phyloP scores from a whole-genome alignment of 2,888 invertebrate genomes.

The Xanthorhoe spadicearia region DNA sequence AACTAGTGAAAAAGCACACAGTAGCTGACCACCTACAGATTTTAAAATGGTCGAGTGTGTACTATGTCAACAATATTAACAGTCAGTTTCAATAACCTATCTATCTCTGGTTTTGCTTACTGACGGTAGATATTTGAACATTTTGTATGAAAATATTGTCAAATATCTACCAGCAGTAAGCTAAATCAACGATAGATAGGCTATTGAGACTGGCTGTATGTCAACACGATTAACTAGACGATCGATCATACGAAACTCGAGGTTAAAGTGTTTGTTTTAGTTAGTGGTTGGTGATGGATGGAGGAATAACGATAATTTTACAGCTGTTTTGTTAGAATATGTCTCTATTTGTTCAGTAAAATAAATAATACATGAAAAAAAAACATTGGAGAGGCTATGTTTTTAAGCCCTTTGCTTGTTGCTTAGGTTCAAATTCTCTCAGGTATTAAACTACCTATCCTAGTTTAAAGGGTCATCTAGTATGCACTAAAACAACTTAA shows the following conservation, averaged over 20 bases:
- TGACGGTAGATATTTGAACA: too few relatives aligned
- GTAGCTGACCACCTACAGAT: conserved; percentile 77
- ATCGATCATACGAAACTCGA: conserved; percentile 70
- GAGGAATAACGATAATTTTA: conserved; percentile 22
- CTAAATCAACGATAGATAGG: too few relatives aligned
- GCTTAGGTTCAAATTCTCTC: neutral
- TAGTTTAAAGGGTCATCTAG: too few relatives aligned
- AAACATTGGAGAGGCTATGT: too few relatives aligned
- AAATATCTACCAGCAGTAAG: too few relatives aligned
- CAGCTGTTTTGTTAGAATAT: conserved; percentile 17
- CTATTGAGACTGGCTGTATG: too few relatives aligned
- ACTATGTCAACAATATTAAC: conserved; percentile 77
- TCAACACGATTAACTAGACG: conserved; percentile 76
- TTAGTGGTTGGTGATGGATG: conserved; percentile 53
- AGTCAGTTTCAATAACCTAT: too few relatives aligned
- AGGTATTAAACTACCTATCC: neutral
- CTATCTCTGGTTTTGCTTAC: too few relatives aligned
- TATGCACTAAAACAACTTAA: neutral
- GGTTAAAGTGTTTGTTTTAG: conserved; percentile 60
- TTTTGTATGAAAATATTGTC: too few relatives aligned
- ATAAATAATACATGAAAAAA: conserved; percentile 1
- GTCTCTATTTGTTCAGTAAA: conserved; percentile 7
- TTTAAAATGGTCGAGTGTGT: conserved; percentile 70
- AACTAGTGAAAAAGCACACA: conserved; percentile 75
- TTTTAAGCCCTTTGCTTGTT: too few relatives aligned